phyloP scores from a whole-genome alignment of 2,797 vertebrate genomes.

The Echiichthys vipera region DNA sequence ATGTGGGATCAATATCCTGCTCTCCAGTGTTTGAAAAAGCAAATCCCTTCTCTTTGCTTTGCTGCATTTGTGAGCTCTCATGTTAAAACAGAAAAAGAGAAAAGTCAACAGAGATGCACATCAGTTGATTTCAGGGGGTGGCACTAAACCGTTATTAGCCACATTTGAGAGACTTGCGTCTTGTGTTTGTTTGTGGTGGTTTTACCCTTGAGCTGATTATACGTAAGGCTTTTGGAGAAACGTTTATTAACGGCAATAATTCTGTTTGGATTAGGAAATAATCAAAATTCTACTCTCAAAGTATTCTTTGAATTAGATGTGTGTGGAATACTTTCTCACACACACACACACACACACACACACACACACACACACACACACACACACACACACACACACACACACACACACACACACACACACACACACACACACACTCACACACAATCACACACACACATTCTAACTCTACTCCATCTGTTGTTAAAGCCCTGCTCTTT shows the following conservation, averaged over 20 bases:
- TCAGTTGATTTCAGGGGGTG: conserved; percentile 48
- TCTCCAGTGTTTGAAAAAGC: neutral
- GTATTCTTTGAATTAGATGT: too few species aligned
- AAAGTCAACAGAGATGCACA: conserved; percentile 43
- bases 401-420: too few species aligned
- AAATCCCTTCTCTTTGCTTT: conserved; percentile 16
- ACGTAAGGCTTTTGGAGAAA: conserved; percentile 52
- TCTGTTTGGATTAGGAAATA: conserved; percentile 65
- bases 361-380: too few species aligned
- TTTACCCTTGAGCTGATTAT: conserved; percentile 68
- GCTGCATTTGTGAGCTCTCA: neutral
- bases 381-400: too few species aligned
- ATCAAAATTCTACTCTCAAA: conserved; percentile 57
- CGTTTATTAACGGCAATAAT: conserved; percentile 69
- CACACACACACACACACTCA: too few species aligned
- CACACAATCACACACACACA: too few species aligned
- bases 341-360: too few species aligned
- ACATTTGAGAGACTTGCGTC: conserved; percentile 39
- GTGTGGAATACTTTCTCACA: too few species aligned
- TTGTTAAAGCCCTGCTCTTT: neutral
- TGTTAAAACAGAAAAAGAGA: conserved; percentile 1
- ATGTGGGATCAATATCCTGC: neutral
- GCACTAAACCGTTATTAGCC: conserved; percentile 57
- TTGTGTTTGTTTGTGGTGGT: conserved; percentile 49
- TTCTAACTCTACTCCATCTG: neutral